A percentile compares a stretch with the other conserved stretches of the same genome.
Evolutionary conservation across 1,140 invertebrate species (phyloP).

Genomic region (Lepidurus apus): DNA sequence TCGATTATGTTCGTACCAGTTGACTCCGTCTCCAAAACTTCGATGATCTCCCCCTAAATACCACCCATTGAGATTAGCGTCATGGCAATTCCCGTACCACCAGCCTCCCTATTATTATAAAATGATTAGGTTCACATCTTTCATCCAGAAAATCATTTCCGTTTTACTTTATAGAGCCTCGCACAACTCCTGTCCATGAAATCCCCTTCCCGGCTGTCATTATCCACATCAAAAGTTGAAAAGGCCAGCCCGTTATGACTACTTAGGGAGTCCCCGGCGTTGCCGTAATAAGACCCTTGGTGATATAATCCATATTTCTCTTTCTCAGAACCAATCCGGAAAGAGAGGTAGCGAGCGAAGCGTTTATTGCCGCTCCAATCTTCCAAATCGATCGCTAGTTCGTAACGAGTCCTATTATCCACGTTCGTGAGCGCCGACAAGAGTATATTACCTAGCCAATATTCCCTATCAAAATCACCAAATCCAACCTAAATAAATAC

Average conservation of each 20-base stretch:
- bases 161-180: conserved; percentile 39
- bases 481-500: conserved; percentile 36
- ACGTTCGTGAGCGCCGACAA: conserved; percentile 46
- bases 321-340: conserved; percentile 39
- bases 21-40: conserved; percentile 41
- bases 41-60: conserved; percentile 40
- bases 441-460: conserved; percentile 41
- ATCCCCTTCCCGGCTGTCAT: conserved; percentile 43
- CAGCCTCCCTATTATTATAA: conserved; percentile 42
- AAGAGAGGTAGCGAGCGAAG: conserved; percentile 40
- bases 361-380: conserved; percentile 47
- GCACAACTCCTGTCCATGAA: conserved; percentile 40
- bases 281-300: conserved; percentile 40
- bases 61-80: conserved; percentile 45
- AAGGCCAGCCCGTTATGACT: conserved; percentile 47
- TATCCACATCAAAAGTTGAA: conserved; percentile 48
- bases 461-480: conserved; percentile 41
- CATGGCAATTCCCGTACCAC: conserved; percentile 45
- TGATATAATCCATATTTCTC: conserved; percentile 40
- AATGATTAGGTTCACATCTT: not conserved
- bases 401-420: conserved; percentile 43
- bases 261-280: conserved; percentile 44
- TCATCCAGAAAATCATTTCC: not conserved
- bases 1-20: conserved; percentile 37
- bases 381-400: conserved; percentile 46